These are phyloP conservation scores for Drosophila peninsularis DNA, from an alignment of 2,888 invertebrate genomes.

Conservation along the genomic window DNA sequence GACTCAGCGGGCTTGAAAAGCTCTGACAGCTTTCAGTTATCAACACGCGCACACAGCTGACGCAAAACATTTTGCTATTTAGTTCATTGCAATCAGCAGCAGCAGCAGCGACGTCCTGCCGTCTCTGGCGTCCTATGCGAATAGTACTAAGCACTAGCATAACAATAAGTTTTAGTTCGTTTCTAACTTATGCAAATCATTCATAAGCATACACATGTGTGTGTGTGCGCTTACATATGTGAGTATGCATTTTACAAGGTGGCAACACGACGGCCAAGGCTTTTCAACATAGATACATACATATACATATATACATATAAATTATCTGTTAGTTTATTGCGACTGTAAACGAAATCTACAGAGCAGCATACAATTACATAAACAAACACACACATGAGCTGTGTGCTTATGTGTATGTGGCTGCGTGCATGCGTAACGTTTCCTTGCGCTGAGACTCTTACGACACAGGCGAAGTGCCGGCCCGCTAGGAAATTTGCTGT, in stretches of 20 bases:
- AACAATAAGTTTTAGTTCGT: slow-evolving; percentile 31
- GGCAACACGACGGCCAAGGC: slow-evolving; percentile 10
- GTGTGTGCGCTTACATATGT: slow-evolving; percentile 31
- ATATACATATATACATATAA: neutral
- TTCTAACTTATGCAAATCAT: neutral
- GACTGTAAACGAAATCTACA: slow-evolving; percentile 4
- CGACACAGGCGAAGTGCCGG: neutral
- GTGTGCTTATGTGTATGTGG: neutral
- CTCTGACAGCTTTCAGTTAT: neutral
- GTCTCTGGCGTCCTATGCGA: slow-evolving; percentile 31
- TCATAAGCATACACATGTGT: neutral
- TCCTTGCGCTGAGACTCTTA: slow-evolving; percentile 17
- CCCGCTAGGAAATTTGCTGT: slow-evolving; percentile 21
- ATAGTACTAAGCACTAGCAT: slow-evolving; percentile 39
- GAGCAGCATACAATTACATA: slow-evolving; percentile 20
- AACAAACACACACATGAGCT: slow-evolving; percentile 13
- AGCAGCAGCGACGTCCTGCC: slow-evolving; percentile 16
- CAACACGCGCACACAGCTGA: slow-evolving; percentile 33
- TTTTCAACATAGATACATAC: neutral
- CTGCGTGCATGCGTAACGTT: slow-evolving; percentile 23
- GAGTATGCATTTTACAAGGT: slow-evolving; percentile 35
- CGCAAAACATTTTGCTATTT: slow-evolving; percentile 29
- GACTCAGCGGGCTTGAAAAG: neutral
- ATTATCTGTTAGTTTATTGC: neutral
- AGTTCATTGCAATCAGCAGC: slow-evolving; percentile 36